Evolutionary conservation across 1,140 invertebrate genomes (phyloP).

Genomic region (Drosophila micromelanica): DNA sequence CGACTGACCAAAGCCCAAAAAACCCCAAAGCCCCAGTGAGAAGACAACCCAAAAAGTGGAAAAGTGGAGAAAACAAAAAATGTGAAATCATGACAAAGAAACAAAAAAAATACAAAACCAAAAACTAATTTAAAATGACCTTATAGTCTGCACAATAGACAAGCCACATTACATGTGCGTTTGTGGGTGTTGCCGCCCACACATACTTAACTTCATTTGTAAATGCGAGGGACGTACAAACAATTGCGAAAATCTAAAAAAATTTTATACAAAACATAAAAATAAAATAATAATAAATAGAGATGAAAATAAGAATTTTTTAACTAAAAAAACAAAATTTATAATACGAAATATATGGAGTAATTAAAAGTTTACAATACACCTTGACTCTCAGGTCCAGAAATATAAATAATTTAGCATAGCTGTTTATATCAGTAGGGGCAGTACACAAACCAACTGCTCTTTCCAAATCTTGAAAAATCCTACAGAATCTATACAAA

Average conservation of each 20-base stretch:
- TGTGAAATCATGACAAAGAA: slow-evolving; percentile 32
- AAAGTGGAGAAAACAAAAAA: background rate
- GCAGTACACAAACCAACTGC: too few relatives aligned
- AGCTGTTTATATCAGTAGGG: too few relatives aligned
- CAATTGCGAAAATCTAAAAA: background rate
- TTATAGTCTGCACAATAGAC: slow-evolving; percentile 63
- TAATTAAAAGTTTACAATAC: too few relatives aligned
- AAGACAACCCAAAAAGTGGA: background rate
- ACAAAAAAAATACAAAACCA: slow-evolving; percentile 34
- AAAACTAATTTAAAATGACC: slow-evolving; percentile 81
- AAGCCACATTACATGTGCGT: slow-evolving; percentile 57
- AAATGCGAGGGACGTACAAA: slow-evolving; percentile 19
- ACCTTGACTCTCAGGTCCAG: too few relatives aligned
- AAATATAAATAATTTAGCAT: too few relatives aligned
- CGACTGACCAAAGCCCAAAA: slow-evolving; percentile 33
- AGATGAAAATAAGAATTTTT: too few relatives aligned
- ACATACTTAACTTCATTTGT: slow-evolving; percentile 61
- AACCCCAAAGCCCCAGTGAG: slow-evolving; percentile 26
- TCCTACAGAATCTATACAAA: too few relatives aligned
- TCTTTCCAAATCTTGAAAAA: too few relatives aligned
- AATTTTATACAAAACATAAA: too few relatives aligned
- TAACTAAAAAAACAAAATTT: too few relatives aligned
- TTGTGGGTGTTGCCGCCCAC: slow-evolving; percentile 31
- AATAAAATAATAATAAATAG: too few relatives aligned
- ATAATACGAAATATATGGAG: too few relatives aligned